These are phyloP conservation scores for Conchocele bisecta DNA, from an alignment of 2,888 invertebrate genomes.

Conservation along the genomic window DNA sequence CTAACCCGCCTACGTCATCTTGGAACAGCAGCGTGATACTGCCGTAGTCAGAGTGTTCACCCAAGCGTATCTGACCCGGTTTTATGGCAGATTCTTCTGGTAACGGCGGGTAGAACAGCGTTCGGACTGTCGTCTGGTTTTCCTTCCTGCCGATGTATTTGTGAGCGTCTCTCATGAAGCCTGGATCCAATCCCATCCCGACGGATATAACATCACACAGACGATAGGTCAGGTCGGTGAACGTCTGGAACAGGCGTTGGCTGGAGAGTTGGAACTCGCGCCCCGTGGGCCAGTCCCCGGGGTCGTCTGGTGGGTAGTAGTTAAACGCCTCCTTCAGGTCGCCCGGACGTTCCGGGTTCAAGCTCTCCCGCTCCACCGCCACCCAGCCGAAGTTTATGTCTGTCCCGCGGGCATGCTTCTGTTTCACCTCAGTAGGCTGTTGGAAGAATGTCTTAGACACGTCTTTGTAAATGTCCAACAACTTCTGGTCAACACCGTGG, in stretches of 20 bases:
- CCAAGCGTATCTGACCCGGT: not conserved
- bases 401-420: constrained; percentile 19
- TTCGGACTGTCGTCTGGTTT: not conserved
- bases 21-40: not conserved
- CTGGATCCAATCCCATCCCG: not conserved
- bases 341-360: constrained; percentile 47
- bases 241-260: constrained; percentile 4
- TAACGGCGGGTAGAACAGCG: not conserved
- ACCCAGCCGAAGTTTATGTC: constrained; percentile 43
- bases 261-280: too few species aligned
- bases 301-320: constrained; percentile 23
- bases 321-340: constrained; percentile 56
- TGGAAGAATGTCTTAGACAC: constrained; percentile 47
- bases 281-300: constrained; percentile 16
- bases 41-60: not conserved
- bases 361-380: constrained; percentile 27
- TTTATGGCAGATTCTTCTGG: not conserved
- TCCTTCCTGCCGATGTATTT: not conserved
- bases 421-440: constrained; percentile 42
- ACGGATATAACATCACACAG: constrained; percentile 3
- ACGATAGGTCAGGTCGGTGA: constrained; percentile 1
- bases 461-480: constrained; percentile 12
- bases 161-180: constrained; percentile 7
- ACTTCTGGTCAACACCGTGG: constrained; percentile 38
- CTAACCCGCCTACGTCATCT: not conserved